Conservation (phyloP, 1,140 invertebrate species). For the Apolygus lucorum region DNA sequence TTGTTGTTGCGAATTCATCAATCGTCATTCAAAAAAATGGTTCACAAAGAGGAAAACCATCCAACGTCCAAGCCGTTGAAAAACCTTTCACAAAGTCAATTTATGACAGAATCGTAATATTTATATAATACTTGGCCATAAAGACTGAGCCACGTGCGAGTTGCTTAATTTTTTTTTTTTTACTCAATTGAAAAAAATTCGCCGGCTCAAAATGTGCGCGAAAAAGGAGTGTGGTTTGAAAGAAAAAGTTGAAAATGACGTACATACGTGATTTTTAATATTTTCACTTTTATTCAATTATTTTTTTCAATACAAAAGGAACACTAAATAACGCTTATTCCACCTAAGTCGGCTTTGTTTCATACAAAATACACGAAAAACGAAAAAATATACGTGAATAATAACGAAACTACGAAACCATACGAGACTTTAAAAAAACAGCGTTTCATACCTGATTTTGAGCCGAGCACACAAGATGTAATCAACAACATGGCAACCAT, state of each 20-base stretch:
- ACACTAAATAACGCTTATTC: background rate
- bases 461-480: no score
- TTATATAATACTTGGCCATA: background rate
- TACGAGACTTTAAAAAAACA: background rate
- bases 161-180: background rate
- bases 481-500: no score
- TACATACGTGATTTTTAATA: no score
- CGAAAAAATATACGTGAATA: background rate
- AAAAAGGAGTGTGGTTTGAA: no score
- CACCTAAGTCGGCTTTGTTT: background rate
- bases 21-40: background rate
- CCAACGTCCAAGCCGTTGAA: background rate
- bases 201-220: background rate
- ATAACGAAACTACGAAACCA: background rate
- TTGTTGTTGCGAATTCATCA: background rate
- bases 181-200: background rate
- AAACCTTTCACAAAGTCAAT: background rate
- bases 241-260: no score
- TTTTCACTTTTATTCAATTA: no score
- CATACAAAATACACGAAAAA: background rate
- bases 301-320: background rate
- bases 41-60: background rate
- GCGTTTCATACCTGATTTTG: no score
- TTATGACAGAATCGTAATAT: background rate
- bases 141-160: background rate